phyloP scores from a whole-genome alignment of 2,113 vertebrate genomes.

The Lamprologus speciosus region DNA sequence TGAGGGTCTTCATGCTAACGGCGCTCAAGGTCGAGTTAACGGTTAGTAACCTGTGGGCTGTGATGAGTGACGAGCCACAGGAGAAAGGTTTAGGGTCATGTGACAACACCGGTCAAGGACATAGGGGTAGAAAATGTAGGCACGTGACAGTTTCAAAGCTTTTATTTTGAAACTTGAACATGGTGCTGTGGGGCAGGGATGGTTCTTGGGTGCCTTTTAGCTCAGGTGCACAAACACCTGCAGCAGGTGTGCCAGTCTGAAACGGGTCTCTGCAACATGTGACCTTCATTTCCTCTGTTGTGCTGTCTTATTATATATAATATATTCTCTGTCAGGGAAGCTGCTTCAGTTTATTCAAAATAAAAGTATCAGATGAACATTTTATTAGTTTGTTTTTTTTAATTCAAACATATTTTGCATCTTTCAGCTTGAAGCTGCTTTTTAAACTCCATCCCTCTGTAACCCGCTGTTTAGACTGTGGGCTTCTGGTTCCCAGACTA shows the following conservation, averaged over 20 bases:
- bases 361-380: background rate
- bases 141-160: background rate
- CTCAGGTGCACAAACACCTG: background rate
- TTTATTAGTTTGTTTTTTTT: background rate
- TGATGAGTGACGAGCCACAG: background rate
- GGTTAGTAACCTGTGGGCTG: background rate
- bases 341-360: background rate
- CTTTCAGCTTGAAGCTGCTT: background rate
- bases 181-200: background rate
- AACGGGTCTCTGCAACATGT: background rate
- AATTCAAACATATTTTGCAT: background rate
- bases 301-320: too few relatives aligned
- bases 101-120: background rate
- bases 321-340: background rate
- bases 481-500: background rate
- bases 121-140: background rate
- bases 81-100: background rate
- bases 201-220: background rate
- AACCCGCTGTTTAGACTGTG: background rate
- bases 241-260: background rate
- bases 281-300: background rate
- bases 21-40: rapidly evolving
- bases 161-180: background rate
- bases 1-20: background rate
- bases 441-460: background rate